These are phyloP conservation scores for Vicugna pacos DNA, from an alignment of 2,113 vertebrate genomes.

Conservation along the genomic window DNA sequence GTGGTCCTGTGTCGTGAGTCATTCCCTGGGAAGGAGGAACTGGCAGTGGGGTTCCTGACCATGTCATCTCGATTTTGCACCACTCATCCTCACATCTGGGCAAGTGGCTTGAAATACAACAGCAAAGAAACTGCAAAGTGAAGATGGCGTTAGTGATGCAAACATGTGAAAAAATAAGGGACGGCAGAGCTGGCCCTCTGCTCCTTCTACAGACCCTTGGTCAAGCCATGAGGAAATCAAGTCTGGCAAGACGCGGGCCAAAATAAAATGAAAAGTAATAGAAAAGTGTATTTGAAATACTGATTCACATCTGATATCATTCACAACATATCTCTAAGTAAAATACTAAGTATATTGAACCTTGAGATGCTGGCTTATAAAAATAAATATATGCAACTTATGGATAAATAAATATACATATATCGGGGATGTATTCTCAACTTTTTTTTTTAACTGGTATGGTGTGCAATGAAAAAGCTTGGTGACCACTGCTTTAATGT, in stretches of 20 bases:
- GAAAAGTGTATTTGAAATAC: neutral
- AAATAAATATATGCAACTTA: neutral
- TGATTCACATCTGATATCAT: neutral
- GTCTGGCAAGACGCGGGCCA: neutral
- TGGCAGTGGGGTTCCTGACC: rapidly evolving
- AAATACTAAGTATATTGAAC: neutral
- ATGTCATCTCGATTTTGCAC: neutral
- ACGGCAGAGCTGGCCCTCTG: neutral
- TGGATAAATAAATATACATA: neutral
- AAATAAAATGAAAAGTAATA: neutral
- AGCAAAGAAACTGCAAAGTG: neutral
- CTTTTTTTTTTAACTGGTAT: neutral
- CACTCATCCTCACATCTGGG: neutral
- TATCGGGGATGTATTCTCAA: neutral
- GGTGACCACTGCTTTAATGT: neutral
- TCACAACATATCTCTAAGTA: neutral
- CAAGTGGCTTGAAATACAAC: neutral
- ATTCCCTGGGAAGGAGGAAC: neutral
- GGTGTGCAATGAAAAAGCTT: neutral
- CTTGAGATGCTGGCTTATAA: neutral
- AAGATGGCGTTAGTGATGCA: neutral
- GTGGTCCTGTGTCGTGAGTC: neutral
- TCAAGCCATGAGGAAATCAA: neutral
- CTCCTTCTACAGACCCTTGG: neutral
- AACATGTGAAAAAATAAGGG: neutral